These are phyloP conservation scores for Caenorhabditis sp. DNA, from an alignment of 2,888 invertebrate species.

Conservation along the genomic window DNA sequence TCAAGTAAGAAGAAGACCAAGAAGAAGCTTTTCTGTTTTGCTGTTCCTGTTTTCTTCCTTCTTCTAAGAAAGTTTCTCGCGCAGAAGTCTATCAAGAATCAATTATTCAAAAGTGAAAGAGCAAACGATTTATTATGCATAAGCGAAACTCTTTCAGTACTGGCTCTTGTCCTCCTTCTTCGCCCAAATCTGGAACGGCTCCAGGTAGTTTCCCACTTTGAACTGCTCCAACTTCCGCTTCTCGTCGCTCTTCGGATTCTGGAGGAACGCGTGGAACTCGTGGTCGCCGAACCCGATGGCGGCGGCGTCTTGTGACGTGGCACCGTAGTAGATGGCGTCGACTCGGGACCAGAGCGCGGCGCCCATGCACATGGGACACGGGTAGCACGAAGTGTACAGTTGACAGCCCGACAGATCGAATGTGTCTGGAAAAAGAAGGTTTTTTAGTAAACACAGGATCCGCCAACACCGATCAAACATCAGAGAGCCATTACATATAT, in stretches of 20 bases:
- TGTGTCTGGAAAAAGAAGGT: constrained; percentile 18
- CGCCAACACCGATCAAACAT: too few relatives aligned
- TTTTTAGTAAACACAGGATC: not conserved
- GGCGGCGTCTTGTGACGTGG: constrained; percentile 65
- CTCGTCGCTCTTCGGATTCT: constrained; percentile 63
- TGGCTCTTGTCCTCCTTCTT: constrained; percentile 30
- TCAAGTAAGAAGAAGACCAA: too few relatives aligned
- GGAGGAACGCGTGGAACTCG: constrained; percentile 70
- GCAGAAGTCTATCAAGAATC: too few relatives aligned
- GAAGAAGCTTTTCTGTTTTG: too few relatives aligned
- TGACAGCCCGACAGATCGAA: constrained; percentile 65
- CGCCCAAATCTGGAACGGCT: constrained; percentile 48
- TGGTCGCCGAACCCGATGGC: constrained; percentile 70
- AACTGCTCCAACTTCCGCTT: constrained; percentile 54
- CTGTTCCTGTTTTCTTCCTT: too few relatives aligned
- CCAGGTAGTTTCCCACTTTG: constrained; percentile 34
- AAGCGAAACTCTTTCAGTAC: constrained; percentile 23
- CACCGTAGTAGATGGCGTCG: constrained; percentile 73
- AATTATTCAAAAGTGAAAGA: constrained; percentile 8
- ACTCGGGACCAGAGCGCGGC: constrained; percentile 73
- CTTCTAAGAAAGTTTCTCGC: too few relatives aligned
- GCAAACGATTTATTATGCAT: constrained; percentile 14
- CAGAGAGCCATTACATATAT: too few relatives aligned
- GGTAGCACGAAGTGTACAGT: constrained; percentile 77
- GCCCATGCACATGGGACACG: constrained; percentile 77